These are phyloP conservation scores for Bombus huntii DNA, from an alignment of 1,140 invertebrate genomes.

Conservation along the genomic window DNA sequence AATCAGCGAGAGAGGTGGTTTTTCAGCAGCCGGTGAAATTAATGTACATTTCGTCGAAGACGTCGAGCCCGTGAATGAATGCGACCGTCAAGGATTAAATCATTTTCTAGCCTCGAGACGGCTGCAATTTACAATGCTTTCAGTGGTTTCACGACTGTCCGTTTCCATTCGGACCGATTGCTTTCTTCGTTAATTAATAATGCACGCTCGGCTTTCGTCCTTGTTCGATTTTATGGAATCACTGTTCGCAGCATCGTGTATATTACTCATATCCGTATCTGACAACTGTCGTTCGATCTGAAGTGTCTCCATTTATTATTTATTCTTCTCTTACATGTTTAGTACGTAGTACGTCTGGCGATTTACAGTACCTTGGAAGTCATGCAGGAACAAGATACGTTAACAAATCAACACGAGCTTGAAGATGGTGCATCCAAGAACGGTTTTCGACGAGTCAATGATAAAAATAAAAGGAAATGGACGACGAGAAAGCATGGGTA, in stretches of 20 bases:
- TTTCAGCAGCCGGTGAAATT: slow-evolving; percentile 31
- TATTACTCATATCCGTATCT: neutral
- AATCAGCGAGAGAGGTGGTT: slow-evolving; percentile 22
- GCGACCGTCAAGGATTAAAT: slow-evolving; percentile 39
- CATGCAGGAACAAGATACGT: neutral
- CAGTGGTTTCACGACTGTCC: slow-evolving; percentile 40
- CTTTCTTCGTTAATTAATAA: slow-evolving; percentile 64
- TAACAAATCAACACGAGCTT: neutral
- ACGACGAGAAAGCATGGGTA: neutral
- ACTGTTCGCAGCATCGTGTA: neutral
- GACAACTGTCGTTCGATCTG: neutral
- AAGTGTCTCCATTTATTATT: neutral
- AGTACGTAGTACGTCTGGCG: too few relatives aligned
- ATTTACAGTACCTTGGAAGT: neutral
- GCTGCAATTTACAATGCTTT: slow-evolving; percentile 46
- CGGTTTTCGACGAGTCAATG: neutral
- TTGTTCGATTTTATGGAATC: slow-evolving; percentile 38
- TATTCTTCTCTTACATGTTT: neutral
- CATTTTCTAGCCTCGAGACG: slow-evolving; percentile 47
- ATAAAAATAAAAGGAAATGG: slow-evolving; percentile 21
- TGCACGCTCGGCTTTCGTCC: slow-evolving; percentile 34
- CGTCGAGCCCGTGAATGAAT: slow-evolving; percentile 21
- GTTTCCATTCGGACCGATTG: slow-evolving; percentile 43
- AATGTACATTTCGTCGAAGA: slow-evolving; percentile 55
- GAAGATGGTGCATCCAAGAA: neutral